Base-by-base conservation (phyloP, 2,888 invertebrate species). In the Pachymerium ferrugineum region DNA sequence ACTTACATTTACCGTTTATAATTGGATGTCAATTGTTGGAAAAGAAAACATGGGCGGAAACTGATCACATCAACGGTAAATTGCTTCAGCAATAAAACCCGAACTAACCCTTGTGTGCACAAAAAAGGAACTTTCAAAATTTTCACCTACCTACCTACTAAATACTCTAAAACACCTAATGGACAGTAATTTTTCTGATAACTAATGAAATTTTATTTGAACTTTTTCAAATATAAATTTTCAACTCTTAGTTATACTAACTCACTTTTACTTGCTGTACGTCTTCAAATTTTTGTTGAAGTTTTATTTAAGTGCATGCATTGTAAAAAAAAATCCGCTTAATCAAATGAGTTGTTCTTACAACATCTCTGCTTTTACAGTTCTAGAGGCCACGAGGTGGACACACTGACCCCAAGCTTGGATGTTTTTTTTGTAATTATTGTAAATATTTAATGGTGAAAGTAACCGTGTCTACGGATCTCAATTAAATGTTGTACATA, bases 1-100 rank as follows among this genome's bases (percentile, higher is more conserved):
- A 76, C 38, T 33, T 76, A n/a, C 76, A 76, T 47, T 47, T 76
- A n/a, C 76, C 76, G 8, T 76, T 76, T 67, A n/a, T 70, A 10
- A 35, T 70, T n/a, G 70, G 31, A n/a, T 31, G 29, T 25, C 33
- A 70, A 12, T 16, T 35, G 31, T 14, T 70, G 8, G 0, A 25
- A 25, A 25, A 33, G 19, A 70, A 70, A 35, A 31, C 70, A 0
- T 70, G 70, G 70, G 25, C 35, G n/a, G 33, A 31, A 33, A 31
- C 31, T 1, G 70, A 70, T 22, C 31, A 16, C 35, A 14, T 70
- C 22, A 33, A 35, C 19, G 70, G 70, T 31, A 70, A 70, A 35
- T 33, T 70, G 16, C 19, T 70, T 16, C 31, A 33, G n/a, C n/a
- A 35, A 35, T n/a, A 35, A 35, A 8, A 35, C n/a, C 38, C n/a